Conservation (phyloP, 2,797 vertebrate genomes). For the Eutrigla gurnardus region DNA sequence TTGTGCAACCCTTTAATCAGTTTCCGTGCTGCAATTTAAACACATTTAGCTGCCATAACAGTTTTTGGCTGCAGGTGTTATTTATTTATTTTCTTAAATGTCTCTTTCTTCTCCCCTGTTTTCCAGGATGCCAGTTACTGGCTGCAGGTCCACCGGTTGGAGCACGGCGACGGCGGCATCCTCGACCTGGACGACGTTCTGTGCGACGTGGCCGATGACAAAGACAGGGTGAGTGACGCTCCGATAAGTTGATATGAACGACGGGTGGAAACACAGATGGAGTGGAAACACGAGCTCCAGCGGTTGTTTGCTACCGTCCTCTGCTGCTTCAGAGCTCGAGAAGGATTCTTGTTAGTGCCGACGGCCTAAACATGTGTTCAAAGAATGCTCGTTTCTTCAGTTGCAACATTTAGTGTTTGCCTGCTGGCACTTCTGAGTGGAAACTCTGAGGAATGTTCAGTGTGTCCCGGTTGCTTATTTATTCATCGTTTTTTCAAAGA, state of each 20-base stretch:
- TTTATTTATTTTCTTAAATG: background rate
- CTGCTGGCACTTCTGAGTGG: background rate
- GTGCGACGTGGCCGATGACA: slow-evolving; percentile 96
- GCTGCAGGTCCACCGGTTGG: slow-evolving; percentile 95
- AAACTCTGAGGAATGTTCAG: background rate
- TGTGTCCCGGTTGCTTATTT: background rate
- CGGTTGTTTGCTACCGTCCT: background rate
- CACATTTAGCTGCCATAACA: background rate
- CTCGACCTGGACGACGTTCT: slow-evolving; percentile 95
- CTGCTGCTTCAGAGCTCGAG: background rate
- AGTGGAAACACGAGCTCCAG: no score
- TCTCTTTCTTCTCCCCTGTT: background rate
- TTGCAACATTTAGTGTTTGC: background rate
- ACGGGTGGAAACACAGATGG: background rate
- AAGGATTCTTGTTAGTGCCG: background rate
- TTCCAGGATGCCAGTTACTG: slow-evolving; percentile 87
- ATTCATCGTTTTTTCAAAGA: background rate
- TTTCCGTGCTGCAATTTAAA: background rate
- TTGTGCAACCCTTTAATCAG: background rate
- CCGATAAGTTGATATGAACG: background rate
- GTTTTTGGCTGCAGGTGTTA: background rate
- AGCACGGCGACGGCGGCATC: slow-evolving; percentile 95
- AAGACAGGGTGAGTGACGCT: slow-evolving; percentile 91
- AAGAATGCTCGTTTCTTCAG: background rate
- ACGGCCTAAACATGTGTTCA: rapidly evolving